These are phyloP conservation scores for Ectobius pallidus DNA, from an alignment of 2,888 invertebrate species.

Conservation along the genomic window DNA sequence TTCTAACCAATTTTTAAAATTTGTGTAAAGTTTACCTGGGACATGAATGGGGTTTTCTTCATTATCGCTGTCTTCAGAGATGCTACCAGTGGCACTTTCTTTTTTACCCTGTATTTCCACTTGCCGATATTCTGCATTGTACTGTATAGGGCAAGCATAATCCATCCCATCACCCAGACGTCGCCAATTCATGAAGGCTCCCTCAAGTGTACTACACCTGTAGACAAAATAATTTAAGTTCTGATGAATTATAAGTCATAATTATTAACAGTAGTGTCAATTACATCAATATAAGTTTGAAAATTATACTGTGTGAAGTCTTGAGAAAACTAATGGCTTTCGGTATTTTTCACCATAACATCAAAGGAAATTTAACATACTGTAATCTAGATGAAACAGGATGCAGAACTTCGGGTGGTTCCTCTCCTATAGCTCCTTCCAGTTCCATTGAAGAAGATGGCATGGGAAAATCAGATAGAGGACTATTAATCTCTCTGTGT, in stretches of 20 bases:
- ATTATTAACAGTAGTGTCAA: too few relatives aligned
- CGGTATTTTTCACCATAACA: too few relatives aligned
- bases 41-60: conserved; percentile 39
- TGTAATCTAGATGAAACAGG: conserved; percentile 52
- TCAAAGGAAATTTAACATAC: too few relatives aligned
- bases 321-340: too few relatives aligned
- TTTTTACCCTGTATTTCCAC: conserved; percentile 53
- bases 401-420: conserved; percentile 41
- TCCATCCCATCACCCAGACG: conserved; percentile 56
- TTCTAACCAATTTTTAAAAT: too few relatives aligned
- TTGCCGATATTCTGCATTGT: conserved; percentile 66
- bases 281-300: too few relatives aligned
- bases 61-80: conserved; percentile 51
- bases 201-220: conserved; percentile 46
- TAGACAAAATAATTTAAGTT: neutral
- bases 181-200: conserved; percentile 54
- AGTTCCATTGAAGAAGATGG: neutral
- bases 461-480: neutral
- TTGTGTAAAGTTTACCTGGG: neutral
- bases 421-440: neutral
- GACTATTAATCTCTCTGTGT: conserved; percentile 56
- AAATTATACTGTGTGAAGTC: too few relatives aligned
- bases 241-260: too few relatives aligned
- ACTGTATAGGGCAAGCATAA: conserved; percentile 64
- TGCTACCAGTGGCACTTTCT: conserved; percentile 49